Evolutionary conservation across 2,113 vertebrate species (phyloP).

Genomic region (Pelecanoides urinatrix): DNA sequence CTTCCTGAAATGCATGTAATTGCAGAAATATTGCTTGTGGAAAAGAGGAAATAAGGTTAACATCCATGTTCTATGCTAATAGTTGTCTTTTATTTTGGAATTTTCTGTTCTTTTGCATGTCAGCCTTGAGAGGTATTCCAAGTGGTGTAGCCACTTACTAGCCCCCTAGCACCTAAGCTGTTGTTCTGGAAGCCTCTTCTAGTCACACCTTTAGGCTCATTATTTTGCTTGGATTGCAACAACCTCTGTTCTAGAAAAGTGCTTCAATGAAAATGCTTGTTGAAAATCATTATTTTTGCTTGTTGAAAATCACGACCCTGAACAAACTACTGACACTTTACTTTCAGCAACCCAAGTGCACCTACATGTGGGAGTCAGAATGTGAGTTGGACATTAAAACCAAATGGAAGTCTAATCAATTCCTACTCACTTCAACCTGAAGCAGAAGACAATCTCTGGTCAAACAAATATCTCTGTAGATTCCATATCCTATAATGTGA

Average conservation of each 20-base stretch:
- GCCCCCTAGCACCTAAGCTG: rapidly evolving
- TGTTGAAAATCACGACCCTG: background rate
- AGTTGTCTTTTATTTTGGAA: background rate
- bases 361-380: background rate
- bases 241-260: background rate
- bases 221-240: background rate
- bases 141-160: background rate
- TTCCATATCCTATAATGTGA: background rate
- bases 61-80: background rate
- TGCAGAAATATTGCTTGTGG: background rate
- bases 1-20: background rate
- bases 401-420: background rate
- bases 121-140: background rate
- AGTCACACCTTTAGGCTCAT: background rate
- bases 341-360: background rate
- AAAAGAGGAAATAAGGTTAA: background rate
- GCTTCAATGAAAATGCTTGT: rapidly evolving
- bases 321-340: background rate
- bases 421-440: background rate
- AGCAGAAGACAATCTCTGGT: background rate
- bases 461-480: background rate
- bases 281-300: background rate
- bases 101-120: background rate
- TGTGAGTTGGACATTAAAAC: background rate
- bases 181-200: background rate